These are phyloP conservation scores for Meriones unguiculatus DNA, from an alignment of 2,113 vertebrate species.

Conservation along the genomic window DNA sequence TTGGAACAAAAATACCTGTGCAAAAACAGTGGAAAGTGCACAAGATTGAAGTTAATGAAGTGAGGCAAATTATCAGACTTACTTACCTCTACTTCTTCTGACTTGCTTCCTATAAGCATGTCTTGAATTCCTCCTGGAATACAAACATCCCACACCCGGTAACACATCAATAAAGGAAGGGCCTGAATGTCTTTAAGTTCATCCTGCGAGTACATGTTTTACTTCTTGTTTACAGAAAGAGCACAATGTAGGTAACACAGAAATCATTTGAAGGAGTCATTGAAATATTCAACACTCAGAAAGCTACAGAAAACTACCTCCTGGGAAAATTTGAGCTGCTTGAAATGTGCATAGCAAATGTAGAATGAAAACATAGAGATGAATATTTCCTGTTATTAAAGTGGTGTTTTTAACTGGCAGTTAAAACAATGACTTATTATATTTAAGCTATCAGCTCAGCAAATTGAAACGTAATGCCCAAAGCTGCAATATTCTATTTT, in stretches of 20 bases:
- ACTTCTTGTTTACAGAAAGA: conserved; percentile 62
- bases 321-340: conserved; percentile 57
- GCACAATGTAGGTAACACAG: conserved; percentile 56
- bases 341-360: background rate
- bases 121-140: background rate
- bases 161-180: background rate
- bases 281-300: conserved; percentile 63
- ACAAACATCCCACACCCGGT: background rate
- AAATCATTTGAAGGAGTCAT: conserved; percentile 56
- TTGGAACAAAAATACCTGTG: background rate
- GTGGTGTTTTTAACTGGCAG: background rate
- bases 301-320: conserved; percentile 54
- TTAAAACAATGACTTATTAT: conserved; percentile 2
- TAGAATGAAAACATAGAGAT: background rate
- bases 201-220: conserved; percentile 40
- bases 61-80: background rate
- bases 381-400: conserved; percentile 34
- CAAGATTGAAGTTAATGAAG: background rate
- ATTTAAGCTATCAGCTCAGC: conserved; percentile 55
- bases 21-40: background rate
- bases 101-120: background rate
- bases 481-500: conserved; percentile 69
- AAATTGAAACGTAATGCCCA: conserved; percentile 62
- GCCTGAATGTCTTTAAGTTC: background rate
- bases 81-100: background rate